phyloP scores from a whole-genome alignment of 2,888 invertebrate species.

The Lottia scabra region DNA sequence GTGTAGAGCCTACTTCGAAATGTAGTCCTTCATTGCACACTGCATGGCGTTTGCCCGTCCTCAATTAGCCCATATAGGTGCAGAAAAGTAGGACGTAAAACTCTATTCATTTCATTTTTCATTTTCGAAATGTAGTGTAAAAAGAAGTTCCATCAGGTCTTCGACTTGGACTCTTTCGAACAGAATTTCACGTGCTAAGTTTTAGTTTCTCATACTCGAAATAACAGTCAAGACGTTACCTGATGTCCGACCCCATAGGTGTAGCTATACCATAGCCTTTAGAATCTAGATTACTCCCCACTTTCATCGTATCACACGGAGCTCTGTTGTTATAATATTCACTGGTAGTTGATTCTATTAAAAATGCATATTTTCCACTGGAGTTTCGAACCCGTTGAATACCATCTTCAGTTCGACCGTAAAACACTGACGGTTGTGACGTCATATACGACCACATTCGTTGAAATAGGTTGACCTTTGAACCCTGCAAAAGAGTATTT shows the following conservation, averaged over 20 bases:
- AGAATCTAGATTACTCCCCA: conserved; percentile 83
- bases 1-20: too few relatives aligned
- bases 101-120: too few relatives aligned
- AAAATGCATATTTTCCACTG: conserved; percentile 72
- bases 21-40: too few relatives aligned
- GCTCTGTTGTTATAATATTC: conserved; percentile 88
- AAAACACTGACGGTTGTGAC: conserved; percentile 81
- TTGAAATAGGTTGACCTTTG: conserved; percentile 88
- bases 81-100: too few relatives aligned
- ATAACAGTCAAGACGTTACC: conserved; percentile 18
- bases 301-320: conserved; percentile 75
- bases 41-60: too few relatives aligned
- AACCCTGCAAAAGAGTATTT: conserved; percentile 75
- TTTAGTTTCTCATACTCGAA: not conserved
- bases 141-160: too few relatives aligned
- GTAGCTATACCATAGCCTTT: conserved; percentile 94
- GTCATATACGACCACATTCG: conserved; percentile 96
- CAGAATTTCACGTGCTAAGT: too few relatives aligned
- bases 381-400: conserved; percentile 81
- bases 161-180: too few relatives aligned
- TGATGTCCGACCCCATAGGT: conserved; percentile 56
- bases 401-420: conserved; percentile 84
- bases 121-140: too few relatives aligned
- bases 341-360: conserved; percentile 75
- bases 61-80: too few relatives aligned